Percentiles rank a stretch among this genome's conserved stretches.
Conservation (phyloP, 2,888 invertebrate species). For the Callinectes sapidus region DNA sequence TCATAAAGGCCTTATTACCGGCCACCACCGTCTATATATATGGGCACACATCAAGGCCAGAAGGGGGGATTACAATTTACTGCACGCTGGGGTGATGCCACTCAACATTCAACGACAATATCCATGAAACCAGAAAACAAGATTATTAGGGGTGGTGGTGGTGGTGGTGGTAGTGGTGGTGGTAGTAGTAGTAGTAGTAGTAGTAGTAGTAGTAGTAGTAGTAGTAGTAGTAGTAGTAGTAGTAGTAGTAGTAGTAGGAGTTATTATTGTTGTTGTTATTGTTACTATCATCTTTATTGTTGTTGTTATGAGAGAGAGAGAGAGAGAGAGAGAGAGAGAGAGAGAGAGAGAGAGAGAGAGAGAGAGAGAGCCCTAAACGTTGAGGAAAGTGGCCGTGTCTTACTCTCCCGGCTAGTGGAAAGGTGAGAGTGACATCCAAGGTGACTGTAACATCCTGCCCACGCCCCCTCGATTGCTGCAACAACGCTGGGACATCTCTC, state of each 20-base stretch:
- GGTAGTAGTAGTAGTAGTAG: not conserved
- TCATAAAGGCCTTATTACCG: not conserved
- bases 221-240: not conserved
- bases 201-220: not conserved
- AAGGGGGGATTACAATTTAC: not conserved
- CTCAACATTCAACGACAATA: not conserved
- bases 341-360: not conserved
- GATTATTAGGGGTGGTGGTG: not conserved
- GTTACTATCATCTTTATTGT: not conserved
- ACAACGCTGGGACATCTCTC: not conserved
- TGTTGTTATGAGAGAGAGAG: not conserved
- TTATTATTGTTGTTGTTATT: not conserved
- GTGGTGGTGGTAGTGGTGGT: not conserved
- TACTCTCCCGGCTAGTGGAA: not conserved
- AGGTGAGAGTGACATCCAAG: not conserved
- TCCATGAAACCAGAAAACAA: too few species aligned
- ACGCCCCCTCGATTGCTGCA: not conserved
- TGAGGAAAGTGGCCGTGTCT: not conserved
- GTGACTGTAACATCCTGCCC: not conserved
- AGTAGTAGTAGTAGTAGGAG: conserved; percentile 30
- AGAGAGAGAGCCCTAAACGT: not conserved
- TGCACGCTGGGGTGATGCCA: not conserved
- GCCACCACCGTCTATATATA: not conserved
- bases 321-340: not conserved
- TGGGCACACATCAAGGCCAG: not conserved